Base-by-base conservation (phyloP, 2,888 invertebrate species). In the Dolichopus griseipennis region DNA sequence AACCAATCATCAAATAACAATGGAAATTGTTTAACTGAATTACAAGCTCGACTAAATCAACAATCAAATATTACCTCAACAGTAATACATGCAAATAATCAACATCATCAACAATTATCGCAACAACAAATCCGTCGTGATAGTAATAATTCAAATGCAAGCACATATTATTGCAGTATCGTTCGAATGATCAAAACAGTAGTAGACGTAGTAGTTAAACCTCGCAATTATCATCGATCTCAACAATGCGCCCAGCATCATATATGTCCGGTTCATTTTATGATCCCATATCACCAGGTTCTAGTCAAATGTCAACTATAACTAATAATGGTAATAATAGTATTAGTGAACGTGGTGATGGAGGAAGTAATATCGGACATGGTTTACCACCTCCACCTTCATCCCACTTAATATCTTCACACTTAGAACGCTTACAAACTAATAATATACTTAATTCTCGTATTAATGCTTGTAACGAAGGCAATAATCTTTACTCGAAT, bases 91-190 rank as follows among this genome's bases (percentile, higher is more conserved):
- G 1, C 15, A 52, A 52, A n/a, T n/a, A n/a, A 27, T 27, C 27
- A 27, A 27, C 52, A 52, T 1, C 52, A 52, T 2, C 79, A 72
- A 61, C 70, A 69, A 67, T 76, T 80, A 1, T 79, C 81, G 2
- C 69, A 83, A 81, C 2, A 79, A 66, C 73, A 75, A n/a, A 65
- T 75, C 21, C 86, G 96, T 70, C 85, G 96, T 43, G 96, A 96
- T 79, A 95, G 95, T 73, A 89, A 88, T 67, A 93, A 92, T 74
- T 95, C 95, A 7, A 96, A 95, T 0, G 92, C 94, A 22, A 96
- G 95, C 81, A 95, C 95, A 65, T 92, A 94, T 75, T 95, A 96
- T 78, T 91, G 92, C 72, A 95, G 95, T 78, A 92, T 95, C 79
- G 77, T 61, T 76, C 76, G 8, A 73, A 72, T 21, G 75, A 75